phyloP scores from a whole-genome alignment of 30 jellyfish, hydroid and myxozoan species.

The Morbakka virulenta region DNA sequence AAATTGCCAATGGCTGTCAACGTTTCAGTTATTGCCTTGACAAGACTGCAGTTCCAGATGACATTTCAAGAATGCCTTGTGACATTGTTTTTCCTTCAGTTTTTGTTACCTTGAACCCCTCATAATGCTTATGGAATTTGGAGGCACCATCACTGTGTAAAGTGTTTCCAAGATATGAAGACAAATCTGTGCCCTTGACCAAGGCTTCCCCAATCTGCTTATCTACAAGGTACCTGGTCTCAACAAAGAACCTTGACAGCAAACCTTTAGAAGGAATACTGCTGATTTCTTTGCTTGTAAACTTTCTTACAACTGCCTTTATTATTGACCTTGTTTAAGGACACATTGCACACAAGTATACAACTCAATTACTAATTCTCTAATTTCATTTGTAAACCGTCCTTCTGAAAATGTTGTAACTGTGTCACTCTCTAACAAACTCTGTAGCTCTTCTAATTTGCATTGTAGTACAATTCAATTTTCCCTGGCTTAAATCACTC shows the following conservation, averaged over 20 bases:
- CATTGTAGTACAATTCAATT: too few relatives aligned
- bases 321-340: too few relatives aligned
- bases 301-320: not conserved
- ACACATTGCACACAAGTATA: too few relatives aligned
- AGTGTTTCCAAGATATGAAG: not conserved
- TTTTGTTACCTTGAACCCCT: slow-evolving; percentile 9
- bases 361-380: too few relatives aligned
- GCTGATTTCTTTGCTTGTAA: not conserved
- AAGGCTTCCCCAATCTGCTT: slow-evolving; percentile 14
- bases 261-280: slow-evolving; percentile 20
- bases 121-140: slow-evolving; percentile 33
- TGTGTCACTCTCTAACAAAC: too few relatives aligned
- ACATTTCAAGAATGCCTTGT: not conserved
- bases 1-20: not conserved
- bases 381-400: too few relatives aligned
- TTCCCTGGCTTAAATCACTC: too few relatives aligned
- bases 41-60: slow-evolving; percentile 6
- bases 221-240: slow-evolving; percentile 6
- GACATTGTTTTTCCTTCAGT: not conserved
- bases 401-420: too few relatives aligned
- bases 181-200: not conserved
- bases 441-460: too few relatives aligned
- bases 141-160: slow-evolving; percentile 52
- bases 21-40: not conserved
- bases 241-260: not conserved